Evolutionary conservation across 92 coral and sea anemone species (phyloP).

Genomic region (Parazoanthus darwini): DNA sequence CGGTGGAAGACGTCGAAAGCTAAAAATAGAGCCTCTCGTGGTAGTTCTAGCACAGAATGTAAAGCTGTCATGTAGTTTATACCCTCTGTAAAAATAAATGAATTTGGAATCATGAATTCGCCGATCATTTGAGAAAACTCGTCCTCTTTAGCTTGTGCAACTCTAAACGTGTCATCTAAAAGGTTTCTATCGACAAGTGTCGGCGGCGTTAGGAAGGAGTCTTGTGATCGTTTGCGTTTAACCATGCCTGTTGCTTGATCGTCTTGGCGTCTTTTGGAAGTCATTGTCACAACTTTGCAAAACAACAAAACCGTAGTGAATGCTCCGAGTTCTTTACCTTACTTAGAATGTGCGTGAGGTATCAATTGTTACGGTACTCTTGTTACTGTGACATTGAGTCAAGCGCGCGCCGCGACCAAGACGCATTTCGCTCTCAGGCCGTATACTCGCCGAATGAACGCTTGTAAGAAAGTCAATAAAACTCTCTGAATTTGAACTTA

Average conservation of each 20-base stretch:
- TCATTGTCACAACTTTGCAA: not conserved
- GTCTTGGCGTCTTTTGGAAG: slow-evolving; percentile 6
- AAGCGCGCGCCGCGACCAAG: not conserved
- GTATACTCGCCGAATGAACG: no score
- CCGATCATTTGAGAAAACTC: slow-evolving; percentile 11
- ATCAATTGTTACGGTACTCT: not conserved
- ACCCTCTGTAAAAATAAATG: slow-evolving; percentile 18
- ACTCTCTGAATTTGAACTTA: no score
- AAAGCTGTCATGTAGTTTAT: slow-evolving; percentile 16
- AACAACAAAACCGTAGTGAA: not conserved
- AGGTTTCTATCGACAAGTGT: not conserved
- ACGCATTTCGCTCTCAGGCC: not conserved
- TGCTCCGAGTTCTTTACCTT: not conserved
- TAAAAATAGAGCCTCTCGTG: slow-evolving; percentile 30
- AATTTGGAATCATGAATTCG: slow-evolving; percentile 1
- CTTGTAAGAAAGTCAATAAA: no score
- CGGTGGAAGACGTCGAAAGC: slow-evolving; percentile 19
- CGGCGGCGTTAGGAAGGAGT: not conserved
- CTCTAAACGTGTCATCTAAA: slow-evolving; percentile 1
- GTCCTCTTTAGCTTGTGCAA: slow-evolving; percentile 29
- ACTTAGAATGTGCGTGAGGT: not conserved
- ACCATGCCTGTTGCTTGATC: slow-evolving; percentile 3
- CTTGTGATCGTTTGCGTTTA: not conserved
- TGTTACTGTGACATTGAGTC: not conserved
- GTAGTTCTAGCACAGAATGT: slow-evolving; percentile 10